Evolutionary conservation across 2,113 vertebrate genomes (phyloP).

Genomic region (Calypte anna): DNA sequence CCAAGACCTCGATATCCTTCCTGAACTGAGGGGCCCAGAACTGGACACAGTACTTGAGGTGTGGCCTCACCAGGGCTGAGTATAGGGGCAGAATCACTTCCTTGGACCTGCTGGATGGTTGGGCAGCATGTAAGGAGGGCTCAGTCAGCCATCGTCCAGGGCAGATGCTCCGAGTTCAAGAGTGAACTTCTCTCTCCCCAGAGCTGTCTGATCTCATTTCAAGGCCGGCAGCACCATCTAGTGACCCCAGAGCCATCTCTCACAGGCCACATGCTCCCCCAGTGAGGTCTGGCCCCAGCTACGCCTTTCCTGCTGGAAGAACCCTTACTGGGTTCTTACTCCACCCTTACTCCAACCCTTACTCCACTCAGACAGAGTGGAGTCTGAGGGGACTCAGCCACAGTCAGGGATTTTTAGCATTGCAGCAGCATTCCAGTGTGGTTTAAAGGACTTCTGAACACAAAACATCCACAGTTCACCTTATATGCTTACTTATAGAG

Average conservation of each 20-base stretch:
- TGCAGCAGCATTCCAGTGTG: neutral
- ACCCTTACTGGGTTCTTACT: neutral
- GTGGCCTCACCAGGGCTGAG: too few species aligned
- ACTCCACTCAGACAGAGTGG: too few species aligned
- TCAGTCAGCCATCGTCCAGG: rapidly evolving
- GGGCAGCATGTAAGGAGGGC: neutral
- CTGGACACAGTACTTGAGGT: too few species aligned
- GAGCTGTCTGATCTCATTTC: neutral
- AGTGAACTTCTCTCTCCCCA: neutral
- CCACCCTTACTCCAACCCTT: too few species aligned
- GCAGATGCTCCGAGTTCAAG: neutral
- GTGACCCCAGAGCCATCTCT: neutral
- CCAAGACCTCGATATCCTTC: too few species aligned
- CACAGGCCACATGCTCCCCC: rapidly evolving
- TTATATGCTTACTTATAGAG: neutral
- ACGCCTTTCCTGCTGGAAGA: neutral
- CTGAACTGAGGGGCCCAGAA: too few species aligned
- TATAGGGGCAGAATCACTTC: too few species aligned
- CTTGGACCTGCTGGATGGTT: neutral
- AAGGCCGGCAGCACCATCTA: constrained; percentile 57
- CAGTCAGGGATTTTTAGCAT: neutral
- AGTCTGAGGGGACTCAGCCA: neutral
- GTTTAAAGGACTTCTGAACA: neutral
- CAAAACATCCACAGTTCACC: neutral
- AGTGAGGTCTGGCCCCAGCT: neutral